A percentile compares a stretch with the other conserved stretches of the same genome.
These are phyloP conservation scores for Danaus plexippus DNA, from an alignment of 1,140 invertebrate genomes.

Conservation along the genomic window DNA sequence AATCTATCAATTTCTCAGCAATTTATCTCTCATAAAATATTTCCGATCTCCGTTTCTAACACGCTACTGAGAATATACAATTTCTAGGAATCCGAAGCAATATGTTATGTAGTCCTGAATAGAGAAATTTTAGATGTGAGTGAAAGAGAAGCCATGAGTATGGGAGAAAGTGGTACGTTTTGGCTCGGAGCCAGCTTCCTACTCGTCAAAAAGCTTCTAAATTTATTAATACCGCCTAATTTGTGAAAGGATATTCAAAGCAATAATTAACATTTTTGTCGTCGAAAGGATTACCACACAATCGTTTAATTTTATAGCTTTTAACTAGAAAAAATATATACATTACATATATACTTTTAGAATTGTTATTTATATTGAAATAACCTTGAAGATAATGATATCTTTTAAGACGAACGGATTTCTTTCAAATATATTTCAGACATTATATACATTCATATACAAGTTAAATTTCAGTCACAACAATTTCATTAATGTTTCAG, in stretches of 20 bases:
- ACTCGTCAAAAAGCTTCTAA: conserved; percentile 44
- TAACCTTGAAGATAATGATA: too few species aligned
- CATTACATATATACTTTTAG: too few species aligned
- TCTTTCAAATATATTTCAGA: too few species aligned
- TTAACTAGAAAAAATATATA: too few species aligned
- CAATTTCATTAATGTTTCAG: too few species aligned
- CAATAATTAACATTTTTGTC: conserved; percentile 48
- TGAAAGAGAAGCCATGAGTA: conserved; percentile 37
- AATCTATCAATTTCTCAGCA: conserved; percentile 35
- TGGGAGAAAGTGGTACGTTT: conserved; percentile 47
- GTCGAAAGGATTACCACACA: too few species aligned
- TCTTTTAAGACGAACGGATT: too few species aligned
- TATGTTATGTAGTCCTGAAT: conserved; percentile 35
- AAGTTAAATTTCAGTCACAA: too few species aligned
- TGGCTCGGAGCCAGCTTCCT: conserved; percentile 41
- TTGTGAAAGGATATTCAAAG: conserved; percentile 50
- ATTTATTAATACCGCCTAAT: conserved; percentile 54
- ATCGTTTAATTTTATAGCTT: too few species aligned
- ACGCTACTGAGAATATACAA: conserved; percentile 48
- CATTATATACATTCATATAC: too few species aligned
- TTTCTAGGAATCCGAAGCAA: conserved; percentile 55
- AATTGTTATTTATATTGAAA: too few species aligned
- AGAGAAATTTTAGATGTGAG: conserved; percentile 22
- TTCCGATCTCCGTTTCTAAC: conserved; percentile 45
- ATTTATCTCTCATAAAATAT: conserved; percentile 56